Base-by-base conservation (phyloP, 1,140 invertebrate species). In the Lordiphosa collinella region DNA sequence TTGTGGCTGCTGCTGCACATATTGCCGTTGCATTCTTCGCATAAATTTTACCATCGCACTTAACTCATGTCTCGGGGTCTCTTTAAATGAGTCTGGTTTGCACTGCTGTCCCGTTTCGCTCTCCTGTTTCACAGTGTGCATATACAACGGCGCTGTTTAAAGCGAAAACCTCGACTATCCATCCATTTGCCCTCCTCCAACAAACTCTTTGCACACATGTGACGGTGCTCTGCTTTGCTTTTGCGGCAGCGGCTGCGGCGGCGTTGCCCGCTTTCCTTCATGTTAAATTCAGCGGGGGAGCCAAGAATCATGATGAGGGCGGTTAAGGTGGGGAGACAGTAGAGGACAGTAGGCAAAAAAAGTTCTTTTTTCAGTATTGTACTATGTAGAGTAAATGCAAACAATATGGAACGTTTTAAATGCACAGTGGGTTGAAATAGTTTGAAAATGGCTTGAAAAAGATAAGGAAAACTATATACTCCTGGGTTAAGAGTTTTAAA, bases 1-100 rank as follows among this genome's bases (percentile, higher is more conserved):
- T 36, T 48, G 47, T 36, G 41, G 61, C 53, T 62, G 54, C 54
- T 56, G 67, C 55, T 80, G 75, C 69, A 85, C 78, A 82, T 75
- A 82, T 82, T 78, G 72, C 63, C 50, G 72, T 63, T 79, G 79
- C 79, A 85, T 75, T 85, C 74, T 79, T 79, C 80, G 80, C 80
- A 85, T 85, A 85, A 85, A 86, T 86, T 86, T 86, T 59, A 38
- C 78, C 67, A 75, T 67, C 61, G 67, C 80, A 80, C 80, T 86
- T 80, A 80, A 76, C 70, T 86, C 80, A 72, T 75, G 74, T 86
- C 63, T 66, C 74, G 64, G 46, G 57, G 49, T 72, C 67, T 61
- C 52, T 69, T 82, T 82, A 75, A 75, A 80, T 82, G 71, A 82
- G 70, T 80, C 70, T 82, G 66, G 56, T 54, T 65, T 46, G 64